Evolutionary conservation across 53 echinoderm and acorn worm species (phyloP), one percentile per base, ranked within the genome.

Genomic region (Luidia sarsii): DNA sequence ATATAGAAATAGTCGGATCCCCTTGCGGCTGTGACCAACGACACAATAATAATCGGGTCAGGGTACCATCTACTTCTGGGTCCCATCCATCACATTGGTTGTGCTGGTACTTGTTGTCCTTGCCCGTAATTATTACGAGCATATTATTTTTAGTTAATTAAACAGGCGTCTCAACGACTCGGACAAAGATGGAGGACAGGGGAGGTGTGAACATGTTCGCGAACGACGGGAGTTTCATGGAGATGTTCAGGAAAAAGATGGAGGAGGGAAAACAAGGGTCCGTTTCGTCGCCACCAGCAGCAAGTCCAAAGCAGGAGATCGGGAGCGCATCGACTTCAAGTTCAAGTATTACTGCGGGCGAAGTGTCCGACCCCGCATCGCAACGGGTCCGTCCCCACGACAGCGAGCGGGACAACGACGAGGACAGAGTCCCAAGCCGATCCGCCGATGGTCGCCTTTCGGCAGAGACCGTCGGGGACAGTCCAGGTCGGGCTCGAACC

Each of bases 171-270:
- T n/a, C n/a, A n/a, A n/a, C n/a, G 61, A 77, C 34, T 6, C 36
- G 37, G 18, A 7, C 64, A 32, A 80, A 51, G 31, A 67, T 66
- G 82, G 69, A 69, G 57, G 69, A 39, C 51, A 54, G 67, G 29
- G 51, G 37, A 24, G 55, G 71, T 38, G 71, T 71, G 33, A 88
- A 88, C 38, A 32, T 64, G 22, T 88, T 88, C 36, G 61, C 56
- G 13, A 88, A 88, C 57, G 88, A 88, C 30, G 88, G 88, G 10
- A 88, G 88, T 48, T 88, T 88, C 61, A 72, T 88, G 73, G 88
- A 88, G 67, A 83, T 83, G 83, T 88, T 88, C 80, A 83, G 57
- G 48, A 88, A 53, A 52, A 88, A 65, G 53, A 73, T 88, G 74
- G 88, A 83, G 53, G 67, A 74, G 32, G 86, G 80, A 67, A 86